Base-by-base conservation (phyloP, 2,797 vertebrate genomes). In the Paedocypris micromegethes region DNA sequence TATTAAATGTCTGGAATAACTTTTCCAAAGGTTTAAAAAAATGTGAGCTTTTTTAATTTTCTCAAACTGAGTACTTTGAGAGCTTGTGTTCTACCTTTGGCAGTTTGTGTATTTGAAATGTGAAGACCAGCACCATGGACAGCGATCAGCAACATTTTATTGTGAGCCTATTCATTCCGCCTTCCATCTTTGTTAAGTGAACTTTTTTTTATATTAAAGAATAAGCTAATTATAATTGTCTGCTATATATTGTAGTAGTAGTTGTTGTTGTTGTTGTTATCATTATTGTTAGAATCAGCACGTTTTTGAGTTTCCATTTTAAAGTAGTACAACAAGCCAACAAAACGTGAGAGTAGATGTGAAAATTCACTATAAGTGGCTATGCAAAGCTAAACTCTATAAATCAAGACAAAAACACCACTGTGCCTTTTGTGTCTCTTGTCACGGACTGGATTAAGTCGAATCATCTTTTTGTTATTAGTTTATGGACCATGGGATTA, bases 401-500 rank as follows among this genome's bases (percentile, higher is more conserved):
- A 85, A 88, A 88, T 89, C 84, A 87, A 77, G 78, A 83, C 79
- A 68, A 81, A 84, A 81, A 81, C 80, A 80, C 76, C 75, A 72
- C 73, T 80, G 86, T 80, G 83, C 78, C 77, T 72, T 70, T 3
- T 80, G 80, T 59, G 83, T 85, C 79, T 86, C 78, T 77, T 68
- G 59, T 70, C 68, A 66, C 72, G 76, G 79, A 88, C 90, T 88
- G 88, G 86, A 83, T 91, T 92, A 90, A 92, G 93, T 91, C 88
- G 87, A 86, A 86, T 89, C 91, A 90, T 88, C 91, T 90, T 94
- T 92, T 91, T 87, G 91, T 91, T 93, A 91, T 94, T 90, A 93
- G 90, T 98, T 97, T 95, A 98, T 98, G 95, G 92, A 88, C 89
- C 94, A 93, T 97, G 94, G 95, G 93, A 97, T 96, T 94, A 93